Base-by-base conservation (phyloP, 2,888 invertebrate genomes). In the Phymatocera aterrima region DNA sequence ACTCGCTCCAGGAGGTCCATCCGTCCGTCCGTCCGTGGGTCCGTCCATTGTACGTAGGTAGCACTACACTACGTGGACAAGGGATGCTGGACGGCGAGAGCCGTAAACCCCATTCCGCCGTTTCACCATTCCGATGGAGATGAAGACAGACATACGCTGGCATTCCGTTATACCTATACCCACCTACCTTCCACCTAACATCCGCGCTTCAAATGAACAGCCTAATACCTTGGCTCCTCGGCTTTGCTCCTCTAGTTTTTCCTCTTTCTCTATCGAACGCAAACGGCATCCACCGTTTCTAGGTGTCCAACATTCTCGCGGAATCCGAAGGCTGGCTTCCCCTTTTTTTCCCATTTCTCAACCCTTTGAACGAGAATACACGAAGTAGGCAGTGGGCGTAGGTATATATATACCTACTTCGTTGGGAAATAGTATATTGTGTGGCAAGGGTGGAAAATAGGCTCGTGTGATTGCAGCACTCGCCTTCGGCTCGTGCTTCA, bases 141-240 rank as follows among this genome's bases (percentile, higher is more conserved):
- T n/a, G n/a, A n/a, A n/a, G n/a, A n/a, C n/a, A n/a, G n/a, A n/a
- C n/a, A n/a, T 51, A 72, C 72, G 72, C 51, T 72, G 51, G 51
- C 72, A 72, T 72, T 72, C 72, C 72, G 72, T 72, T 72, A n/a
- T 72, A 72, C 48, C 48, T 72, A 68, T 54, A 61, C n/a, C n/a
- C n/a, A n/a, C n/a, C n/a, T n/a, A n/a, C n/a, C n/a, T n/a, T n/a
- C n/a, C n/a, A n/a, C n/a, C n/a, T n/a, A n/a, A n/a, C 51, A 34
- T 48, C 43, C 72, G 51, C 31, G 72, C 51, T 72, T 72, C 18
- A 72, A 72, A 72, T 72, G 72, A 72, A 72, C 48, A 72, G 72
- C 72, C 48, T 72, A 48, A 72, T 72, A 72, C 48, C n/a, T 51
- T 72, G 21, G 18, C 28, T 51, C 12, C 31, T 72, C 72, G 48